Percentiles rank a stretch among this genome's conserved stretches.
phyloP scores from a whole-genome alignment of 2,797 vertebrate species.

The Spea hammondii region DNA sequence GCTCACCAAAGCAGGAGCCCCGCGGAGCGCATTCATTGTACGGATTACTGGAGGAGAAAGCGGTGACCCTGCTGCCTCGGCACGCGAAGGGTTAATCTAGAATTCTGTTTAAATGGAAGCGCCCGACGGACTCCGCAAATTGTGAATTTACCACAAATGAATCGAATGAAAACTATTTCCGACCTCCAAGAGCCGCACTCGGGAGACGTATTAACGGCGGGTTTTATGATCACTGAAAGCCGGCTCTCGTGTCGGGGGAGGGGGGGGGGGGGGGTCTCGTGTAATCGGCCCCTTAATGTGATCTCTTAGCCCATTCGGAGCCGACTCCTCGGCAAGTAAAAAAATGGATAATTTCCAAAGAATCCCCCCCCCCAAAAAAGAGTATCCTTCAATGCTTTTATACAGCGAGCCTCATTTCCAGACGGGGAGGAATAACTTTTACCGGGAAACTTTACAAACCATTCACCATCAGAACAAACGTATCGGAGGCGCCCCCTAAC shows the following conservation, averaged over 20 bases:
- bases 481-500: too few species aligned
- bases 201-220: neutral
- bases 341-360: neutral
- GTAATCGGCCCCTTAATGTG: conserved; percentile 11
- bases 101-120: neutral
- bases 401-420: too few species aligned
- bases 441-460: too few species aligned
- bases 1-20: too few species aligned
- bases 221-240: neutral
- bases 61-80: too few species aligned
- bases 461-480: too few species aligned
- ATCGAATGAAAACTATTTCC: neutral
- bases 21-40: too few species aligned
- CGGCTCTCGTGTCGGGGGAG: neutral
- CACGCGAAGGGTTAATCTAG: neutral
- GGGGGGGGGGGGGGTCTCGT: neutral
- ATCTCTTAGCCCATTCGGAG: neutral
- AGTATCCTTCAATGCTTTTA: neutral
- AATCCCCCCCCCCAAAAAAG: neutral
- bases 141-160: neutral
- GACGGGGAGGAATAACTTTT: too few species aligned
- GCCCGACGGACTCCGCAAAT: neutral
- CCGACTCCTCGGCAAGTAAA: neutral
- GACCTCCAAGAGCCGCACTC: neutral
- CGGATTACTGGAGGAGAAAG: too few species aligned